Evolutionary conservation across 1,140 invertebrate genomes (phyloP), one percentile per base, ranked within the genome.

Genomic region (Macrosteles quadrilineatus): DNA sequence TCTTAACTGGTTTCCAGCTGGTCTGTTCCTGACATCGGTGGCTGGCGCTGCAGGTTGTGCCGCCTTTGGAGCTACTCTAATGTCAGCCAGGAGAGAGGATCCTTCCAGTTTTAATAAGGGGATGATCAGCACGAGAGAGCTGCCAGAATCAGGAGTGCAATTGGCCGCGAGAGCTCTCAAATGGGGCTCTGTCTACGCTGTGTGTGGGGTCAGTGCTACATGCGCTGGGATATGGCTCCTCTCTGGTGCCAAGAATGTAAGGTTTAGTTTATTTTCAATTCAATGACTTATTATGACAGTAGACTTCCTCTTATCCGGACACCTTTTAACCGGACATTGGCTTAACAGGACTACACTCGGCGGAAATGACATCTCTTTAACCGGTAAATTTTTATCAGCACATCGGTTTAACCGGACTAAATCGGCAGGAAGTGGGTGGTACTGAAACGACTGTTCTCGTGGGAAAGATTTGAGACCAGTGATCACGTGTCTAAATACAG

Each of bases 171-270:
- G 91, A 77, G 96, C 96, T 1, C 82, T 98, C 1, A 91, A 89
- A 23, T 92, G 91, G 90, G 95, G 94, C 1, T 92, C 93, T 2
- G 75, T 96, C 1, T 96, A 94, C 81, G 92, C 95, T 0, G 83
- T 95, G 17, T 83, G 89, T 40, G 94, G 94, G 12, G 93, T 93
- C 73, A 86, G 91, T 14, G 77, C 92, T 55, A 81, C 97, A 67
- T 93, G 90, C 78, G 95, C 90, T 81, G 85, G 87, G 12, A 87
- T 96, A 68, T 97, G 94, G 92, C 97, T 96, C 83, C 74, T 95
- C 6, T 89, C 93, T 32, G 95, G 94, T 71, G 94, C 92, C 31
- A 87, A 87, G 74, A 87, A 91, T 86, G 89, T 92, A 77, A 82
- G 79, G n/a, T n/a, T n/a, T 76, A 59, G 12, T 67, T 63, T 29